phyloP scores from a whole-genome alignment of 2,888 invertebrate species.

The Spilosoma lubricipeda region DNA sequence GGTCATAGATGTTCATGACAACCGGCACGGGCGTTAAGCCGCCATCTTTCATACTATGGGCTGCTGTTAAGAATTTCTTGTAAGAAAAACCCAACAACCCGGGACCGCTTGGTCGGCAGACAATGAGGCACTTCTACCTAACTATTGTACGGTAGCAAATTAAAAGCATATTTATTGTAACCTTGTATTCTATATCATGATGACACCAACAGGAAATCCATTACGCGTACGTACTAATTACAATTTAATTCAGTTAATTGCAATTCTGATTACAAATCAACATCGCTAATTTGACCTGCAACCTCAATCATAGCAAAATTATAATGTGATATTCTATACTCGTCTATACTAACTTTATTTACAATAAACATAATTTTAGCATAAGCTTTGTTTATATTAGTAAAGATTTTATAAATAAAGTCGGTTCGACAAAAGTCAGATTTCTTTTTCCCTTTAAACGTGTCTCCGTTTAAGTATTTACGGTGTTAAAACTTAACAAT shows the following conservation, averaged over 20 bases:
- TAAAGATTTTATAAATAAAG: background rate
- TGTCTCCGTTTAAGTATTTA: background rate
- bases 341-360: background rate
- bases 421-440: background rate
- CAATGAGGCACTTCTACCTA: background rate
- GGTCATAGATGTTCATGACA: no score
- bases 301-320: background rate
- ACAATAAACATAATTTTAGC: background rate
- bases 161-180: background rate
- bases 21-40: no score
- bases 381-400: background rate
- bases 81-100: no score
- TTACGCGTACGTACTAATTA: background rate
- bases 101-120: no score
- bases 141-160: background rate
- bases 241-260: slow-evolving; percentile 4
- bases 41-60: no score
- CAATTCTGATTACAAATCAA: slow-evolving; percentile 8
- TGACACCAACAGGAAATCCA: background rate
- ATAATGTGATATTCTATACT: background rate
- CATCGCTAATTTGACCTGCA: background rate
- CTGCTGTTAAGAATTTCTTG: no score
- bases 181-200: background rate
- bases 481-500: background rate
- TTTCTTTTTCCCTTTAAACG: no score